phyloP scores from a whole-genome alignment of 2,797 vertebrate genomes.

The Lagorchestes hirsutus region DNA sequence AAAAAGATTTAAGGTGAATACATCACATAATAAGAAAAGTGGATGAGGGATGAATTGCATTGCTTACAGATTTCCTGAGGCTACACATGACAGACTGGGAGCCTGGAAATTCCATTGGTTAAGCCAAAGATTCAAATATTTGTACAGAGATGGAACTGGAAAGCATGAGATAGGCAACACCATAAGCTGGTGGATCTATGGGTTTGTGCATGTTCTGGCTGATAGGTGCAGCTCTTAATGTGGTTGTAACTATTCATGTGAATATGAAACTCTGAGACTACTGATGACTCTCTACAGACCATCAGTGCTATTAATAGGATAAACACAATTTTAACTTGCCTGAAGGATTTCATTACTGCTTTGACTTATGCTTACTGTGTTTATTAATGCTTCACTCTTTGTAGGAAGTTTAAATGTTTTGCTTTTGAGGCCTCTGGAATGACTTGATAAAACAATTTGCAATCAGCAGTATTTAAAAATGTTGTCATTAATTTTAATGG shows the following conservation, averaged over 20 bases:
- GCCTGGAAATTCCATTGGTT: background rate
- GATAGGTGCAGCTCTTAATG: background rate
- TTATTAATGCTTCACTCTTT: conserved; percentile 68
- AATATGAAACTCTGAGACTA: background rate
- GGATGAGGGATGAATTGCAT: background rate
- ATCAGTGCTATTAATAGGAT: conserved; percentile 54
- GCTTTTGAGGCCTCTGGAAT: conserved; percentile 57
- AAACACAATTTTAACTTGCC: conserved; percentile 49
- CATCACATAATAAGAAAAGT: background rate
- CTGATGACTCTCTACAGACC: conserved; percentile 15
- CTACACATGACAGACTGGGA: background rate
- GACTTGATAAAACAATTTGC: conserved; percentile 44
- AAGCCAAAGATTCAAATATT: background rate
- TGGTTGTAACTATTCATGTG: background rate
- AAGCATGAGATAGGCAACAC: background rate
- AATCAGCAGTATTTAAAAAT: conserved; percentile 57
- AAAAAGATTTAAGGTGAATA: background rate
- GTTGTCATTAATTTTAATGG: conserved; percentile 60
- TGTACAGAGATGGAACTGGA: background rate
- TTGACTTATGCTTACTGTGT: conserved; percentile 48
- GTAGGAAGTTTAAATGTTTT: conserved; percentile 49
- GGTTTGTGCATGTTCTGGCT: background rate
- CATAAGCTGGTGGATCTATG: background rate
- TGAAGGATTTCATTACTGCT: conserved; percentile 61
- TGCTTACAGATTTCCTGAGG: background rate